Conservation (phyloP, 2,113 vertebrate genomes). For the Plecturocebus donacophilus region DNA sequence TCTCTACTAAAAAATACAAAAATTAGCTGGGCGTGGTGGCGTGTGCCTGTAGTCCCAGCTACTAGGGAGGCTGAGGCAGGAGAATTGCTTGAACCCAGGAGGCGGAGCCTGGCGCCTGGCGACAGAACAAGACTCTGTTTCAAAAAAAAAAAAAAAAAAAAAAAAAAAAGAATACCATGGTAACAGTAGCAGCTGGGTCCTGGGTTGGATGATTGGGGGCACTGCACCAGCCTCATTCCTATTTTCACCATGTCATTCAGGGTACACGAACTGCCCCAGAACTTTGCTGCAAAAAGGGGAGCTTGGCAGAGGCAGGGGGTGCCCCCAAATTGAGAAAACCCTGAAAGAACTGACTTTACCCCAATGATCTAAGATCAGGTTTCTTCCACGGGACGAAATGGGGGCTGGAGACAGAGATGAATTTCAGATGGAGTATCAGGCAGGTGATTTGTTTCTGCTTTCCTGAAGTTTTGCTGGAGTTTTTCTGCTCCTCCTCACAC, state of each 20-base stretch:
- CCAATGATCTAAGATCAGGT: fast-evolving
- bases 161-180: no score
- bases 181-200: background rate
- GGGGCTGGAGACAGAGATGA: fast-evolving
- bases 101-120: no score
- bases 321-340: background rate
- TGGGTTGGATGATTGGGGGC: background rate
- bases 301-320: background rate
- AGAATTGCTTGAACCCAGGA: no score
- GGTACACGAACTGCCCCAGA: background rate
- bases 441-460: background rate
- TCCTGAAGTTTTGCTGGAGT: background rate
- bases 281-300: background rate
- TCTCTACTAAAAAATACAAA: no score
- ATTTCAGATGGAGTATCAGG: background rate
- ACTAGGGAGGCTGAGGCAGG: no score
- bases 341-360: fast-evolving
- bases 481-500: background rate
- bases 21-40: no score
- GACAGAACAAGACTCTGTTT: no score
- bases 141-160: no score
- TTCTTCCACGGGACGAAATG: fast-evolving
- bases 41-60: no score
- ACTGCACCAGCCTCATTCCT: fast-evolving
- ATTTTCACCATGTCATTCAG: background rate